Percentiles rank a stretch among this genome's conserved stretches.
Conservation (phyloP, 2,888 invertebrate genomes). For the Cremastinae sp. region DNA sequence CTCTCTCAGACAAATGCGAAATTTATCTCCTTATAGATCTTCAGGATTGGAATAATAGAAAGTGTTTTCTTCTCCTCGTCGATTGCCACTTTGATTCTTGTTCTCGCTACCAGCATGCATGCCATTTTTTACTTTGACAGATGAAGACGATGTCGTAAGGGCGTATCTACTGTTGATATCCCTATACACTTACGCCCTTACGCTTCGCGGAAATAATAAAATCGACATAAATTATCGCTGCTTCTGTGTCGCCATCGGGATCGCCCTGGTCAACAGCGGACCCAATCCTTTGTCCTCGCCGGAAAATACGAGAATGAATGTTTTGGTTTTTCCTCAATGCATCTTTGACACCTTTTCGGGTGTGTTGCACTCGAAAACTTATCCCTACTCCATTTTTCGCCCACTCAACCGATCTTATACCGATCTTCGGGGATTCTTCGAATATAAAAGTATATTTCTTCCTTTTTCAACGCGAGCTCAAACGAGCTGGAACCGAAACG, state of each 20-base stretch:
- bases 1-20: constrained; percentile 68
- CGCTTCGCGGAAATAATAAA: neutral
- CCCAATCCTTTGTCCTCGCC: constrained; percentile 62
- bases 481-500: constrained; percentile 15
- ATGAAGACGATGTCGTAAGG: neutral
- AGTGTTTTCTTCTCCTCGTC: constrained; percentile 28
- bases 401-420: constrained; percentile 5
- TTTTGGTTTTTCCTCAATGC: constrained; percentile 74
- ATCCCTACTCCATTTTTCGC: constrained; percentile 39
- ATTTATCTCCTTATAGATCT: constrained; percentile 74
- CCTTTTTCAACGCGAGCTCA: constrained; percentile 5
- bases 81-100: constrained; percentile 25
- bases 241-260: constrained; percentile 32
- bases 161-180: neutral
- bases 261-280: constrained; percentile 49
- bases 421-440: constrained; percentile 23
- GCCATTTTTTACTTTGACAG: neutral
- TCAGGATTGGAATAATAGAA: constrained; percentile 41
- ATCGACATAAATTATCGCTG: constrained; percentile 21
- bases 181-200: constrained; percentile 9
- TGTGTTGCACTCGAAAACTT: constrained; percentile 48
- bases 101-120: constrained; percentile 28
- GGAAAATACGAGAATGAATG: constrained; percentile 67
- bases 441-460: neutral
- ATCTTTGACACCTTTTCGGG: constrained; percentile 66